Percentiles rank a stretch among this genome's conserved stretches.
These are phyloP conservation scores for Malurus cyaneus DNA, from an alignment of 2,113 vertebrate genomes.

Conservation along the genomic window DNA sequence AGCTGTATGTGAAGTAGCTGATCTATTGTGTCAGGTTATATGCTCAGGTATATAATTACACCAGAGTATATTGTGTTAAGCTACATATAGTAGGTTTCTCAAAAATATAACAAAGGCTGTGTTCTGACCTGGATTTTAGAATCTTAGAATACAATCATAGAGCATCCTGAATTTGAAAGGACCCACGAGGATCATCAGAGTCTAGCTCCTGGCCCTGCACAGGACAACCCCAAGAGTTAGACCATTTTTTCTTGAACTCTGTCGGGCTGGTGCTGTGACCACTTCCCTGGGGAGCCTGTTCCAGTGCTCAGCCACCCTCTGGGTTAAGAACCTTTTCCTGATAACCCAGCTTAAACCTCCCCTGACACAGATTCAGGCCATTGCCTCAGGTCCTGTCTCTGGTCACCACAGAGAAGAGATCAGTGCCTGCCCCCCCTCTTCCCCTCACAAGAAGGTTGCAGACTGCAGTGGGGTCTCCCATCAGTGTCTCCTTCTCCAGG, in stretches of 20 bases:
- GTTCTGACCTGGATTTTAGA: neutral
- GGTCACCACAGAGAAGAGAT: neutral
- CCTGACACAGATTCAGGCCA: neutral
- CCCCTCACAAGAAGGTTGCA: accelerated
- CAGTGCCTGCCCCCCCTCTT: neutral
- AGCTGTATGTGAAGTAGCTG: neutral
- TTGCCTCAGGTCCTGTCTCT: accelerated
- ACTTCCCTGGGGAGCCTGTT: neutral
- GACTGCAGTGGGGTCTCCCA: accelerated
- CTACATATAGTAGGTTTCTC: neutral
- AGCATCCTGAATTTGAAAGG: neutral
- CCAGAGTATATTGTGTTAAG: neutral
- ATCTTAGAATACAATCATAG: neutral
- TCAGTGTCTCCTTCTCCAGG: neutral
- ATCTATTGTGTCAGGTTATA: neutral
- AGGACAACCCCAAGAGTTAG: neutral
- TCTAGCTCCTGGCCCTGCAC: neutral
- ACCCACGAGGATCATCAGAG: neutral
- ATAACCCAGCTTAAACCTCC: neutral
- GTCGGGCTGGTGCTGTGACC: neutral
- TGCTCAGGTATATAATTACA: neutral
- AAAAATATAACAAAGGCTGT: neutral
- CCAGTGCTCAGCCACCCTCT: neutral
- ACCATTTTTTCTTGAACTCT: neutral
- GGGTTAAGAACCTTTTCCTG: neutral